phyloP scores from a whole-genome alignment of 2,888 invertebrate species.

The Sarcophaga carnaria region DNA sequence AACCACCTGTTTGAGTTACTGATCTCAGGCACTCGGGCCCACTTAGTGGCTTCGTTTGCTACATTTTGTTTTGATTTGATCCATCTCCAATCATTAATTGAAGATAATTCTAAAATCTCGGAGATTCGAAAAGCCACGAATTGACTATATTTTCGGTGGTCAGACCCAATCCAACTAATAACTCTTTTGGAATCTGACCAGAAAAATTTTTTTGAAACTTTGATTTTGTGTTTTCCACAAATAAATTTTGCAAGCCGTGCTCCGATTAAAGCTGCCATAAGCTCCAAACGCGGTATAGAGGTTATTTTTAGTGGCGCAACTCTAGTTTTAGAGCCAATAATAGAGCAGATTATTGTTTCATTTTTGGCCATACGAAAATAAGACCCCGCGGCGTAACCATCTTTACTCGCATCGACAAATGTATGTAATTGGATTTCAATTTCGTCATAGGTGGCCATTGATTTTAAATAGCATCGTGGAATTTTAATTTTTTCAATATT shows the following conservation, averaged over 20 bases:
- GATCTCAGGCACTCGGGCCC: slow-evolving; percentile 1
- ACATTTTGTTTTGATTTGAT: slow-evolving; percentile 30
- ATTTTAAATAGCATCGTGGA: slow-evolving; percentile 36
- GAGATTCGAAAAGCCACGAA: slow-evolving; percentile 46
- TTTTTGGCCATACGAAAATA: no score
- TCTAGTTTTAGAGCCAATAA: no score
- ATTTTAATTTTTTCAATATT: slow-evolving; percentile 38
- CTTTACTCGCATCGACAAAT: no score
- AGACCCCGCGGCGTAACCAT: no score
- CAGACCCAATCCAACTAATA: slow-evolving; percentile 70
- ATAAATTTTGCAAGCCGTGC: no score
- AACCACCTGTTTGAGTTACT: slow-evolving; percentile 31
- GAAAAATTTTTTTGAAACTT: slow-evolving; percentile 47
- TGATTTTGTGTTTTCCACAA: no score
- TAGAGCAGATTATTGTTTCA: no score
- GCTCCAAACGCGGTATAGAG: no score
- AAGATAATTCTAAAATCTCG: slow-evolving; percentile 38
- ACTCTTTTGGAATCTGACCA: slow-evolving; percentile 73
- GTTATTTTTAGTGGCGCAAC: no score
- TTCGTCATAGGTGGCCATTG: slow-evolving; percentile 1
- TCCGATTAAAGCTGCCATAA: no score
- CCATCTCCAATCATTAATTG: slow-evolving; percentile 35
- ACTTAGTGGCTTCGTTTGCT: slow-evolving; percentile 34
- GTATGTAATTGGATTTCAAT: slow-evolving; percentile 15
- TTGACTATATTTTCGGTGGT: slow-evolving; percentile 33